These are phyloP conservation scores for Merops nubicus DNA, from an alignment of 2,113 vertebrate genomes.

Conservation along the genomic window DNA sequence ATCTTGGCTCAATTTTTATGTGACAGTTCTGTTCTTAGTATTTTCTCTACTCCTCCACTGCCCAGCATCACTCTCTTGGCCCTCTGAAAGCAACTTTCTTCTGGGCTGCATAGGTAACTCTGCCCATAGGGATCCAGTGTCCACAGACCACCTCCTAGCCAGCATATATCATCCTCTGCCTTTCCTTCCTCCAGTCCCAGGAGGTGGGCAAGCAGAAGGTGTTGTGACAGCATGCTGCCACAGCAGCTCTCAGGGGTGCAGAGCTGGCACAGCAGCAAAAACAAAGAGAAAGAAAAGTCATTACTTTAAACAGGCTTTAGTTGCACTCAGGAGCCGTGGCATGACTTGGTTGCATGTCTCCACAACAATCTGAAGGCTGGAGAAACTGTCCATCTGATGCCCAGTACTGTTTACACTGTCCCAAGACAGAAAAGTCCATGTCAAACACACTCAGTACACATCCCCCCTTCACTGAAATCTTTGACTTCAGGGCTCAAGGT, in stretches of 20 bases:
- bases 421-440: fast-evolving
- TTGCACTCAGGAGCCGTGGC: neutral
- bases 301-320: neutral
- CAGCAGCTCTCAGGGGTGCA: neutral
- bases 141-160: neutral
- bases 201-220: neutral
- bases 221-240: fast-evolving
- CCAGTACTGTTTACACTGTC: neutral
- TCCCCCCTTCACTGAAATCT: neutral
- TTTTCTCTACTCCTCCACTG: neutral
- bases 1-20: neutral
- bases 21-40: neutral
- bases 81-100: neutral
- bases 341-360: neutral
- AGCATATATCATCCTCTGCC: neutral
- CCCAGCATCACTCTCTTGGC: neutral
- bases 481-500: neutral
- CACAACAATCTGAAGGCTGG: neutral
- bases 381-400: neutral
- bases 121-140: neutral
- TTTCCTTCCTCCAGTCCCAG: neutral
- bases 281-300: neutral
- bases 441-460: neutral
- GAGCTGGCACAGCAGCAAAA: neutral
- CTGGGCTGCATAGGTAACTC: neutral